Conservation (phyloP, 2,888 invertebrate species). For the Tipula unca region DNA sequence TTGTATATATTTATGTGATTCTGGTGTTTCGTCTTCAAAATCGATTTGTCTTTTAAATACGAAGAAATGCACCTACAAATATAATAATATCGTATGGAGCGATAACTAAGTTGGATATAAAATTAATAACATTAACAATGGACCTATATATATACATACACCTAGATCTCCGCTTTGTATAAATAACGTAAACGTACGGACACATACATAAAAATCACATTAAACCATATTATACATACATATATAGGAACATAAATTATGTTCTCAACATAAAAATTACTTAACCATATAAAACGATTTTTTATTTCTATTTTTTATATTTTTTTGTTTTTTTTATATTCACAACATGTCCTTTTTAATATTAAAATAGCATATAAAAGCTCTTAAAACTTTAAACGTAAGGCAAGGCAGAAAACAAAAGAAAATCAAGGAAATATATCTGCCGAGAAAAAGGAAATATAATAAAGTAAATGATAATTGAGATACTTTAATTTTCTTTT, state of each 20-base stretch:
- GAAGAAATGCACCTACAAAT: too few species aligned
- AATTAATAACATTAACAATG: background rate
- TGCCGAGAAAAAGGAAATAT: background rate
- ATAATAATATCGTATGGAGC: background rate
- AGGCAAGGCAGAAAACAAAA: background rate
- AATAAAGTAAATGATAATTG: constrained; percentile 8
- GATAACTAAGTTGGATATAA: background rate
- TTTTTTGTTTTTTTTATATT: too few species aligned
- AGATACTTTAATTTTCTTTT: background rate
- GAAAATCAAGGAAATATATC: background rate
- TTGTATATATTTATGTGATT: too few species aligned
- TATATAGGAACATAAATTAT: background rate
- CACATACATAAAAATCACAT: background rate
- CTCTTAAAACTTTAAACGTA: constrained; percentile 8
- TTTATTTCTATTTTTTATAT: too few species aligned
- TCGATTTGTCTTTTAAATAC: too few species aligned
- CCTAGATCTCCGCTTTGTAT: background rate
- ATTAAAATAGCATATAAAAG: background rate
- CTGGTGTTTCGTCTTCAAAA: background rate
- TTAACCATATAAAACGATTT: constrained; percentile 8
- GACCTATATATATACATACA: background rate
- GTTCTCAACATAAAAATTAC: background rate
- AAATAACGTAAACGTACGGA: too few species aligned
- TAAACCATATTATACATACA: background rate
- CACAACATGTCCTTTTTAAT: constrained; percentile 8